Percentiles rank a stretch among this genome's conserved stretches.
Evolutionary conservation across 2,888 invertebrate species (phyloP).

Genomic region (Myopa tessellatipennis): DNA sequence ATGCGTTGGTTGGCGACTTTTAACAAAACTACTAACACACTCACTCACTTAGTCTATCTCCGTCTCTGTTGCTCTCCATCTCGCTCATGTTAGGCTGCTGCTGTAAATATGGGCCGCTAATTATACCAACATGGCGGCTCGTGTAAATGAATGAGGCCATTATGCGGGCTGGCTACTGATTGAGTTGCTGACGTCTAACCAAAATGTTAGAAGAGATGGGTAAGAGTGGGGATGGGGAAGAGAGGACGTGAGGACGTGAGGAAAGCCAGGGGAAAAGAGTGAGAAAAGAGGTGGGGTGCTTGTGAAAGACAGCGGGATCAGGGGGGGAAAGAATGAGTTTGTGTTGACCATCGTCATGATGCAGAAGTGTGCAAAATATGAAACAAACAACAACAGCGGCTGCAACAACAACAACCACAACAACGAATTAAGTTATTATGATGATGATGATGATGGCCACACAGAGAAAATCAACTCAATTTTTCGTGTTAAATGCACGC

Average conservation of each 20-base stretch:
- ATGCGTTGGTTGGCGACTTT: conserved; percentile 14
- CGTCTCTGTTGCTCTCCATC: neutral
- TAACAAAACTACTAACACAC: conserved; percentile 26
- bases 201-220: neutral
- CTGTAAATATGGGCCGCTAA: conserved; percentile 54
- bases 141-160: conserved; percentile 57
- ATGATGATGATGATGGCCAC: neutral
- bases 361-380: neutral
- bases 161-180: conserved; percentile 60
- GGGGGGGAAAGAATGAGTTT: neutral
- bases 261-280: too few species aligned
- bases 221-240: neutral
- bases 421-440: neutral
- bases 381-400: neutral
- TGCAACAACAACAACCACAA: neutral
- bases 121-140: conserved; percentile 54
- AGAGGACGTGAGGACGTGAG: too few species aligned
- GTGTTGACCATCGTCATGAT: neutral
- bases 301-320: neutral
- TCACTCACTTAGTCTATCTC: neutral
- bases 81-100: neutral
- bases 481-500: neutral
- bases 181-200: conserved; percentile 33
- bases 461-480: conserved; percentile 8
- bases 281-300: too few species aligned